Base-by-base conservation (phyloP, 2,888 invertebrate species). In the Lasioglossum oenotherae region DNA sequence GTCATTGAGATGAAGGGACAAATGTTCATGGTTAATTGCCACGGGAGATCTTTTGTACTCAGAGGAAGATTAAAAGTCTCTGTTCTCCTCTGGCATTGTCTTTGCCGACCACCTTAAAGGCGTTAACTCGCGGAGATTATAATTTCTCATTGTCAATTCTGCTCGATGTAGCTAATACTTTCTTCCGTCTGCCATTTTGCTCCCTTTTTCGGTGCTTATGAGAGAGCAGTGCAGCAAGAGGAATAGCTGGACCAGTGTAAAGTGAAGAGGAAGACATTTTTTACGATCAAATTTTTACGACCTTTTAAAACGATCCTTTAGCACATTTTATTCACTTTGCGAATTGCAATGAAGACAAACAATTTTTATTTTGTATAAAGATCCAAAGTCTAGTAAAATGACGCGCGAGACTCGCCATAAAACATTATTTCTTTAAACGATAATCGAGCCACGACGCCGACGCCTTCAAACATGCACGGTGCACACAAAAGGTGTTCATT, bases 1-100 rank as follows among this genome's bases (percentile, higher is more conserved):
- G 53, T 76, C 75, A 76, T 73, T 60, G 38, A 73, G 38, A 71
- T n/a, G 57, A 14, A 35, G 60, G 69, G 74, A 60, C 14, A 76
- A 74, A 82, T 60, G 75, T 73, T 82, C 78, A 73, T 44, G 64
- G 75, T 76, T 76, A 67, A 85, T 84, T 73, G 84, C 79, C 73
- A 67, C 46, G 19, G 79, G 73, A 76, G 67, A 67, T 67, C 53
- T 79, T 41, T 72, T 76, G 12, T 38, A 49, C 73, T 41, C 23
- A 3, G 31, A 19, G 35, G 60, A 46, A 76, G 57, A 74, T 79
- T 75, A 60, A 74, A 53, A 49, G 16, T 79, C 78, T 69, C 72
- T 53, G 19, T 80, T 72, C 74, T 57, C 19, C 67, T 73, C 27
- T n/a, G 49, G 27, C 84, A 57, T 79, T 76, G 82, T 75, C 75